A percentile compares a stretch with the other conserved stretches of the same genome.
phyloP scores from a whole-genome alignment of 2,797 vertebrate species.

The Thripadectes ignobilis region DNA sequence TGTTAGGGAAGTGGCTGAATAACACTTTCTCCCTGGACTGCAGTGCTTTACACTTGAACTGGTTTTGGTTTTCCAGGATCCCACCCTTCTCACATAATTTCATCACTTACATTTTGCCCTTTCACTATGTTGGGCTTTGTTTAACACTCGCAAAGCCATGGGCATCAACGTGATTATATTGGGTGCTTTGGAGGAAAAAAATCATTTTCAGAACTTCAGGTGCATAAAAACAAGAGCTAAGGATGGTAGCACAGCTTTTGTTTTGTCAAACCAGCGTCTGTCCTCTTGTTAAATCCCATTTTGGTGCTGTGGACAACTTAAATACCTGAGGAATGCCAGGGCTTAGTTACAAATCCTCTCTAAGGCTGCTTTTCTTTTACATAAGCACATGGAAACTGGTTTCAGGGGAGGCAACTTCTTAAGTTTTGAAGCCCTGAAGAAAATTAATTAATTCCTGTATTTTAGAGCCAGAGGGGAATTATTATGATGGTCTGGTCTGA shows the following conservation, averaged over 20 bases:
- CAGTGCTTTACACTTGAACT: background rate
- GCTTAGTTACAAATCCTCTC: conserved; percentile 51
- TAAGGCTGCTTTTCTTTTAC: conserved; percentile 34
- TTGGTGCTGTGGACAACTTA: background rate
- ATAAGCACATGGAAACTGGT: conserved; percentile 29
- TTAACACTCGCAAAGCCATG: background rate
- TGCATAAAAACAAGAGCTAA: background rate
- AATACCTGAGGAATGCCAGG: background rate
- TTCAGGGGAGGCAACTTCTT: conserved; percentile 1
- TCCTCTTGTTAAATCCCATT: background rate
- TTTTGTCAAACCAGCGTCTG: background rate
- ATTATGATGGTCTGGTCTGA: background rate
- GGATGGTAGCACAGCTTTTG: background rate
- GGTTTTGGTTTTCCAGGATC: background rate
- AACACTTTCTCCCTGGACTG: background rate
- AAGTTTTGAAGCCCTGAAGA: conserved; percentile 25
- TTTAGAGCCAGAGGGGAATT: background rate
- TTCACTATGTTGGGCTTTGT: background rate
- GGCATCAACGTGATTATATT: accelerated
- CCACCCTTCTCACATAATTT: background rate
- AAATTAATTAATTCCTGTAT: conserved; percentile 35
- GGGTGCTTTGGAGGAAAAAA: background rate
- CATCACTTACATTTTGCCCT: background rate
- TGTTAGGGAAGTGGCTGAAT: background rate
- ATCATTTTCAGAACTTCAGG: background rate